A percentile compares a stretch with the other conserved stretches of the same genome.
phyloP scores from a whole-genome alignment of 2,113 vertebrate species.

The Nicator chloris region DNA sequence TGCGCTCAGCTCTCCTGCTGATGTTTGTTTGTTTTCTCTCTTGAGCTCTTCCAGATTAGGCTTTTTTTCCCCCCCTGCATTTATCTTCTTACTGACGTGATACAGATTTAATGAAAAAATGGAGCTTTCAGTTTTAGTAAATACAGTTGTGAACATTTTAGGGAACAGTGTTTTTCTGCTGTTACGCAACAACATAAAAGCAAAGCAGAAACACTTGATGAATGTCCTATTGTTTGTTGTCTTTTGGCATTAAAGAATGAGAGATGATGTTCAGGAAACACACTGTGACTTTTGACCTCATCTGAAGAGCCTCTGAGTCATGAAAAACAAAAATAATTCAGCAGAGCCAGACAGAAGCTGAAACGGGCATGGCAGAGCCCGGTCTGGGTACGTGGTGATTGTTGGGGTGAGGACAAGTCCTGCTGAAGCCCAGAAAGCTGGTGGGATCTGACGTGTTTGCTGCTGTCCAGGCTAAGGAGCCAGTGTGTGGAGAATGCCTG shows the following conservation, averaged over 20 bases:
- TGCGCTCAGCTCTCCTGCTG: not conserved
- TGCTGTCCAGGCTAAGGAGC: not conserved
- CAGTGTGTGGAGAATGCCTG: not conserved
- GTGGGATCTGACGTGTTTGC: not conserved
- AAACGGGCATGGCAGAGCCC: not conserved
- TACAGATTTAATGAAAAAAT: not conserved
- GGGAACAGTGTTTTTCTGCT: not conserved
- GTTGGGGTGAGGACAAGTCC: not conserved
- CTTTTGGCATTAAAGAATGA: not conserved
- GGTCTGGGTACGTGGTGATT: not conserved
- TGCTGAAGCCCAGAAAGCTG: not conserved
- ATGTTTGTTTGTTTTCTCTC: not conserved
- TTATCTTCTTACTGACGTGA: conserved; percentile 1
- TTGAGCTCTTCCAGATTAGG: not conserved
- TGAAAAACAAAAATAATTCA: not conserved
- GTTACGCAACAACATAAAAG: not conserved
- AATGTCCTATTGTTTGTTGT: conserved; percentile 20
- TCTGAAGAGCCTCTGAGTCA: not conserved
- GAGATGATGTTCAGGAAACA: not conserved
- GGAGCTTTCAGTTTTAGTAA: not conserved
- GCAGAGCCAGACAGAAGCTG: not conserved
- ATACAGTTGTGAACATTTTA: not conserved
- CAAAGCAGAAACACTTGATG: not conserved
- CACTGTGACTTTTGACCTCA: not conserved
- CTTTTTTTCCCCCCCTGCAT: rapidly evolving